Evolutionary conservation across 2,888 invertebrate species (phyloP).

Genomic region (Thereva unica): DNA sequence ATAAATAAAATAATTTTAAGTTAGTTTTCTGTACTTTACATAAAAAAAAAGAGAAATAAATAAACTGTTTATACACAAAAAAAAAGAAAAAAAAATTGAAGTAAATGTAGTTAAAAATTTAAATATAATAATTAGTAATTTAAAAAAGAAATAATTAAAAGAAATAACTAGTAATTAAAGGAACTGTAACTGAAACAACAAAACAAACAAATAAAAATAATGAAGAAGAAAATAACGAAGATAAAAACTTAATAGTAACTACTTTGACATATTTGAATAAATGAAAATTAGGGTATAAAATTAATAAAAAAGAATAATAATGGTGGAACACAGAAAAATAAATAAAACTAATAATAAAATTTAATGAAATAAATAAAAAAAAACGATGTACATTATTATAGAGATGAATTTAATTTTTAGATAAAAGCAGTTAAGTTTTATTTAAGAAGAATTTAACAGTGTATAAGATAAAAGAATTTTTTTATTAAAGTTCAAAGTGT

Average conservation of each 20-base stretch:
- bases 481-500: slow-evolving; percentile 42
- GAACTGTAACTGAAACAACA: too few relatives aligned
- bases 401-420: background rate
- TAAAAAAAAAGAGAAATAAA: slow-evolving; percentile 12
- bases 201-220: too few relatives aligned
- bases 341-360: too few relatives aligned
- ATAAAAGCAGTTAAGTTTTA: slow-evolving; percentile 5
- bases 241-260: too few relatives aligned
- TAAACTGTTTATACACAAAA: slow-evolving; percentile 16
- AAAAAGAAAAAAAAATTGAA: background rate
- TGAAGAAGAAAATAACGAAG: too few relatives aligned
- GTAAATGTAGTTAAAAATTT: slow-evolving; percentile 24
- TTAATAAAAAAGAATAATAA: too few relatives aligned
- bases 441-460: slow-evolving; percentile 24
- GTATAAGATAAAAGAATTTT: slow-evolving; percentile 35
- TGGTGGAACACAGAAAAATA: too few relatives aligned
- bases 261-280: too few relatives aligned
- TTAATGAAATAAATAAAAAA: too few relatives aligned
- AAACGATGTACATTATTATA: background rate
- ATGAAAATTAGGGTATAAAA: too few relatives aligned
- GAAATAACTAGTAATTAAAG: too few relatives aligned
- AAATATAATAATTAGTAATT: slow-evolving; percentile 14
- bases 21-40: slow-evolving; percentile 43
- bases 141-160: slow-evolving; percentile 10
- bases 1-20: slow-evolving; percentile 46